Conservation (phyloP, 1,140 invertebrate species). For the Drosophila virilis region DNA sequence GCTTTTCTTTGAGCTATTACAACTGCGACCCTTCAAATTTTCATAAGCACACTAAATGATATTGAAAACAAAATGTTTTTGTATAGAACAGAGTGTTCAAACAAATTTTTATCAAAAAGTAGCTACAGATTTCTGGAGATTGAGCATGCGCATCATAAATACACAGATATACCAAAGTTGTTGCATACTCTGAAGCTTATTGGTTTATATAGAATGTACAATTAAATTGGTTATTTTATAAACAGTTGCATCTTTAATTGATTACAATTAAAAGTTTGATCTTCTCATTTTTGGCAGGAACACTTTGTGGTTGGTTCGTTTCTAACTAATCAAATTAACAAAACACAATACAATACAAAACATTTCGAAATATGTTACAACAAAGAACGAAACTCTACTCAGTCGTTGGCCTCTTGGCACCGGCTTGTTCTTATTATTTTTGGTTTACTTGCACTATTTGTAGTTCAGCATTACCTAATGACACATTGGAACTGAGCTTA, state of each 20-base stretch:
- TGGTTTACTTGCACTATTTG: slow-evolving; percentile 7
- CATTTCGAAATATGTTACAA: slow-evolving; percentile 22
- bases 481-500: slow-evolving; percentile 45
- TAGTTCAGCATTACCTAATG: slow-evolving; percentile 20
- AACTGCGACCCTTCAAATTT: slow-evolving; percentile 21
- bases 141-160: not conserved
- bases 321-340: slow-evolving; percentile 50
- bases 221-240: slow-evolving; percentile 1
- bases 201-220: slow-evolving; percentile 4
- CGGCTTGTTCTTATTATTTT: slow-evolving; percentile 21
- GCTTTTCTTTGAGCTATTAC: slow-evolving; percentile 11
- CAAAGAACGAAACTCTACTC: slow-evolving; percentile 22
- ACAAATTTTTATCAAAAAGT: slow-evolving; percentile 11
- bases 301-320: slow-evolving; percentile 52
- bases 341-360: slow-evolving; percentile 35
- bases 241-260: not conserved
- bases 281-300: slow-evolving; percentile 43
- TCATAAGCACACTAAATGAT: slow-evolving; percentile 33
- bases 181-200: no score
- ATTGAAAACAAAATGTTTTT: slow-evolving; percentile 24
- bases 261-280: slow-evolving; percentile 6
- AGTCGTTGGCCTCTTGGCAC: slow-evolving; percentile 28
- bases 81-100: slow-evolving; percentile 18
- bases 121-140: not conserved
- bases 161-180: not conserved